Evolutionary conservation across 2,113 vertebrate genomes (phyloP).

Genomic region (Meleagris gallopavo): DNA sequence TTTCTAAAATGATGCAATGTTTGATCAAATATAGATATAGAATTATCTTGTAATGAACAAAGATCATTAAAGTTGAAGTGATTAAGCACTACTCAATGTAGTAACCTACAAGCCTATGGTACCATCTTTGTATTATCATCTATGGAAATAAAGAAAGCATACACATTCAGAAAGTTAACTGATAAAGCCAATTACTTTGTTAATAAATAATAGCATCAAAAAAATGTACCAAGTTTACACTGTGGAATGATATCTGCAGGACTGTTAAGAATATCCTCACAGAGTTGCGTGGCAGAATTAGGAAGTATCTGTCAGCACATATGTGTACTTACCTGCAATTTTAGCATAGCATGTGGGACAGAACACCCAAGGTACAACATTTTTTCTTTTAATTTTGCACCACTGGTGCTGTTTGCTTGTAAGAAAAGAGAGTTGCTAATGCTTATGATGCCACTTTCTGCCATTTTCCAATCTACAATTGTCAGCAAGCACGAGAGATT

Average conservation of each 20-base stretch:
- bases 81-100: background rate
- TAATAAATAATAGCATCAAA: background rate
- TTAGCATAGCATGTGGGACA: background rate
- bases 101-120: background rate
- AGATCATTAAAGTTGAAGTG: background rate
- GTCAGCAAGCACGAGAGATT: background rate
- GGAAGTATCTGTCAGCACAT: background rate
- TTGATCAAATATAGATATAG: background rate
- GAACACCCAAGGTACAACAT: background rate
- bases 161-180: background rate
- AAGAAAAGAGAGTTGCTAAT: fast-evolving
- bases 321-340: background rate
- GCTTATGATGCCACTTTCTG: background rate
- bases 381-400: background rate
- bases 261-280: background rate
- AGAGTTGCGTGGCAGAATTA: background rate
- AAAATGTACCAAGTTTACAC: background rate
- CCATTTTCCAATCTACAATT: background rate
- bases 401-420: background rate
- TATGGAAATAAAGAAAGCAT: background rate
- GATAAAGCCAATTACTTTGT: background rate
- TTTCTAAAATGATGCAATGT: background rate
- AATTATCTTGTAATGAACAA: background rate
- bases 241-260: background rate
- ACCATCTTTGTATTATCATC: background rate